Conservation (phyloP, 2,888 invertebrate species). For the Achlya flavicornis region DNA sequence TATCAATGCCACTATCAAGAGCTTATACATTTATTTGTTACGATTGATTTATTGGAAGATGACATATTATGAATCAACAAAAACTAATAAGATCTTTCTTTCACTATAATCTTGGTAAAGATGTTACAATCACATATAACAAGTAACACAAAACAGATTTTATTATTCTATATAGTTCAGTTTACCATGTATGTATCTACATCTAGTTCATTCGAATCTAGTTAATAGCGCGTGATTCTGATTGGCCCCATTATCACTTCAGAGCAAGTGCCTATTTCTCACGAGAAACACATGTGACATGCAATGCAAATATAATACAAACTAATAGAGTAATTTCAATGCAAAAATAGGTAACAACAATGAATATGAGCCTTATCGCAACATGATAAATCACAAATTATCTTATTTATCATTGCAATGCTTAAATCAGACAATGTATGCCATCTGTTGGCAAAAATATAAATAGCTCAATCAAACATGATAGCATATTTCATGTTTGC, state of each 20-base stretch:
- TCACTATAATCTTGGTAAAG: too few relatives aligned
- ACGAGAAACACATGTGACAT: not conserved
- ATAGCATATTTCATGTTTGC: not conserved
- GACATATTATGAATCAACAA: too few relatives aligned
- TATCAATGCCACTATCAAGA: not conserved
- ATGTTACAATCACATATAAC: too few relatives aligned
- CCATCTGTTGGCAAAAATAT: not conserved
- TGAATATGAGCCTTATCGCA: not conserved
- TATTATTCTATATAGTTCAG: too few relatives aligned
- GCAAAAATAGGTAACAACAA: not conserved
- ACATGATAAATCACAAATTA: not conserved
- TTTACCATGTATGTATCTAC: too few relatives aligned
- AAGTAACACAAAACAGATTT: too few relatives aligned
- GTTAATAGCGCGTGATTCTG: too few relatives aligned
- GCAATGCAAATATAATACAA: not conserved
- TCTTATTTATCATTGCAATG: not conserved
- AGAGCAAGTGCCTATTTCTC: not conserved
- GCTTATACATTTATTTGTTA: too few relatives aligned
- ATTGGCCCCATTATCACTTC: too few relatives aligned
- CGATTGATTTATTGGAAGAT: too few relatives aligned
- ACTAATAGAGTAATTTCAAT: not conserved
- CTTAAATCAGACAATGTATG: not conserved
- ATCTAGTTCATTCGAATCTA: too few relatives aligned
- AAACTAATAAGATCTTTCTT: too few relatives aligned
- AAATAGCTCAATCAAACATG: not conserved